These are phyloP conservation scores for Gymnocephalus cernua DNA, from an alignment of 2,113 vertebrate genomes.

Conservation along the genomic window DNA sequence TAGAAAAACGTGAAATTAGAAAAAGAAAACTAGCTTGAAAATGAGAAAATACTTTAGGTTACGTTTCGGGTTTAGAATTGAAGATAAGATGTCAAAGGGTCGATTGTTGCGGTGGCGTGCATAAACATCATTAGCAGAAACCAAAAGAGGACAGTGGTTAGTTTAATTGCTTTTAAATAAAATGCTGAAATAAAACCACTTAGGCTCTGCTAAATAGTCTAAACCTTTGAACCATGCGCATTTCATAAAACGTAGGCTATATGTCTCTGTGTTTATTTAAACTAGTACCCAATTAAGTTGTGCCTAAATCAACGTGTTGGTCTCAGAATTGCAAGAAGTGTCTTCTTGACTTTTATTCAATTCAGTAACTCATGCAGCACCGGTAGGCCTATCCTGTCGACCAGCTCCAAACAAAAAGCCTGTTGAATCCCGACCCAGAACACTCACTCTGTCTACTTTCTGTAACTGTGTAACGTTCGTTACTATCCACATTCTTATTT, in stretches of 20 bases:
- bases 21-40: not conserved
- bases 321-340: not conserved
- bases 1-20: not conserved
- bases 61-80: too few relatives aligned
- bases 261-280: not conserved
- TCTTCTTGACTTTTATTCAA: not conserved
- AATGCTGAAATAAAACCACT: not conserved
- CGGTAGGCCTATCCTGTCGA: not conserved
- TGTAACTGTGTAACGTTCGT: too few relatives aligned
- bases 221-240: not conserved
- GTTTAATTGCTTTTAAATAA: not conserved
- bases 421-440: conserved; percentile 3
- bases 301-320: not conserved
- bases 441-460: not conserved
- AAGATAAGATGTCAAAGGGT: not conserved
- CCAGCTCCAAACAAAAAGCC: not conserved
- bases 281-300: not conserved
- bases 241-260: not conserved
- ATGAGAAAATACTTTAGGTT: not conserved
- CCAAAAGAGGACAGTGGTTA: not conserved
- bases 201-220: not conserved
- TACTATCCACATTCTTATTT: not conserved
- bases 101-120: not conserved
- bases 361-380: not conserved
- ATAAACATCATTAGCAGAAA: not conserved